Conservation (phyloP, 2,888 invertebrate species). For the Tolmerus cingulatus region DNA sequence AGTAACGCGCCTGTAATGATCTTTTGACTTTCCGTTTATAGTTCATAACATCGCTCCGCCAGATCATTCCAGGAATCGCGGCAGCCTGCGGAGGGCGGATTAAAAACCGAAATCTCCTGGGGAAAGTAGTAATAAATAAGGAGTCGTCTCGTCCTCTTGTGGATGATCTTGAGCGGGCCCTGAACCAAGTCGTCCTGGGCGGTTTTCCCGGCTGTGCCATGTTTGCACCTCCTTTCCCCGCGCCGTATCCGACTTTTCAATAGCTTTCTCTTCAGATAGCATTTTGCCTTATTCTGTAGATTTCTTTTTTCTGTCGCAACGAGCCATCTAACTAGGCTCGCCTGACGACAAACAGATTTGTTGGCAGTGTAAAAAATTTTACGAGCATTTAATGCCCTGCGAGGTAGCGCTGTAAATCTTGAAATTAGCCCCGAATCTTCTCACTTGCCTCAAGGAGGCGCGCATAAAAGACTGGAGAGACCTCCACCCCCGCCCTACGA, state of each 20-base stretch:
- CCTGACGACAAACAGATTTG: conserved; percentile 20
- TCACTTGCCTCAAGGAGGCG: conserved; percentile 13
- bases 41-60: not conserved
- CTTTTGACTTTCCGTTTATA: conserved; percentile 9
- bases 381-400: conserved; percentile 47
- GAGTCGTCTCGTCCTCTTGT: not conserved
- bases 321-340: not conserved
- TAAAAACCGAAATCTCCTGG: not conserved
- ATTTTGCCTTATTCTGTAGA: not conserved
- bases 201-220: not conserved
- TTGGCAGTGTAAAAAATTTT: conserved; percentile 40
- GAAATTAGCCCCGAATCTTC: conserved; percentile 44
- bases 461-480: conserved; percentile 29
- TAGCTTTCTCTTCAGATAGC: conserved; percentile 5
- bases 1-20: not conserved
- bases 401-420: conserved; percentile 46
- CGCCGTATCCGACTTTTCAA: conserved; percentile 2
- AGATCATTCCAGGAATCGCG: conserved; percentile 23
- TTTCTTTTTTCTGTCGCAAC: not conserved
- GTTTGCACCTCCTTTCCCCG: not conserved
- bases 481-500: not conserved
- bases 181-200: not conserved
- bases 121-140: conserved; percentile 3
- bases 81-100: not conserved
- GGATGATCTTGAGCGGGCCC: not conserved